Conservation (phyloP, 2,797 vertebrate species). For the Hephaestus fuliginosus region DNA sequence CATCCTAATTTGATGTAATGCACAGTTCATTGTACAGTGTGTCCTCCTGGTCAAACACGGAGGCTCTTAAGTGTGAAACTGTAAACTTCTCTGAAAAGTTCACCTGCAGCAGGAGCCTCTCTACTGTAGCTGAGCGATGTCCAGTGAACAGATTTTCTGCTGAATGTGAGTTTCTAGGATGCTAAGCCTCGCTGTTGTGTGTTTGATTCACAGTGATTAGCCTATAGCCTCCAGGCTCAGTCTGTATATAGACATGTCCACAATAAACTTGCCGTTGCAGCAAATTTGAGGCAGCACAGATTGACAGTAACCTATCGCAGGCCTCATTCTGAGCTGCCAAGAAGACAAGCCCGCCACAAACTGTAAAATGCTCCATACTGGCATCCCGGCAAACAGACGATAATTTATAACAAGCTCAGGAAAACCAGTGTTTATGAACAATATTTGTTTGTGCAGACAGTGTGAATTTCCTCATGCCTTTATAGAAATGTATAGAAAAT, state of each 20-base stretch:
- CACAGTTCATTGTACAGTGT: neutral
- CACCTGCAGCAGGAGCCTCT: slow-evolving; percentile 25
- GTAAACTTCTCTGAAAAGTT: slow-evolving; percentile 38
- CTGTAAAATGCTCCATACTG: slow-evolving; percentile 3
- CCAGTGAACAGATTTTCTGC: slow-evolving; percentile 62
- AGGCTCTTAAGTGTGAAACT: slow-evolving; percentile 1
- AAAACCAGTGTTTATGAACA: neutral
- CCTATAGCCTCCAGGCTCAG: slow-evolving; percentile 72
- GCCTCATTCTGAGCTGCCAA: slow-evolving; percentile 45
- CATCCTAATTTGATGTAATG: neutral
- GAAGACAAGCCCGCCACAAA: slow-evolving; percentile 29
- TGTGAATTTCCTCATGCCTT: neutral
- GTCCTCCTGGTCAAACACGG: slow-evolving; percentile 12
- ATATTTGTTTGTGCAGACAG: neutral
- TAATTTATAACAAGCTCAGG: neutral
- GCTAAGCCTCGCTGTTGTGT: slow-evolving; percentile 75
- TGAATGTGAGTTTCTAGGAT: slow-evolving; percentile 73
- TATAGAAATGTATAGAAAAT: too few relatives aligned
- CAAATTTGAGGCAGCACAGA: slow-evolving; percentile 68
- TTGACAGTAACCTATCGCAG: slow-evolving; percentile 67
- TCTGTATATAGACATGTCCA: slow-evolving; percentile 68
- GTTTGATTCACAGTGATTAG: slow-evolving; percentile 78
- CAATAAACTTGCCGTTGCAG: slow-evolving; percentile 78
- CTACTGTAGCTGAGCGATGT: slow-evolving; percentile 42
- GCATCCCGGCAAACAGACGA: neutral